These are phyloP conservation scores for Dipodomys stephensi DNA, from an alignment of 2,113 vertebrate genomes.

Conservation along the genomic window DNA sequence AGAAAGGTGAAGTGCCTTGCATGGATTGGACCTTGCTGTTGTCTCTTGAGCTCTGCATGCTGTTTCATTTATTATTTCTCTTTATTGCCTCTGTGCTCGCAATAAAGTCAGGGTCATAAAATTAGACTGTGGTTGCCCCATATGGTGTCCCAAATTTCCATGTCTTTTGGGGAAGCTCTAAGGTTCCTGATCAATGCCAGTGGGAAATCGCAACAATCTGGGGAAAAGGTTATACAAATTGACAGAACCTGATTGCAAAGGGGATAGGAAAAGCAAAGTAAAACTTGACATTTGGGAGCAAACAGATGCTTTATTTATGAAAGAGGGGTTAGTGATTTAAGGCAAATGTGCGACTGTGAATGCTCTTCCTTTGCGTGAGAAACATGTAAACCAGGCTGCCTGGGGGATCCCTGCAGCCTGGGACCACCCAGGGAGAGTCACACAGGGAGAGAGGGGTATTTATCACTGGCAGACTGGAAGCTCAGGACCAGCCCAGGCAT, in stretches of 20 bases:
- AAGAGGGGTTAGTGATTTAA: conserved; percentile 22
- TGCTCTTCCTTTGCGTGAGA: not conserved
- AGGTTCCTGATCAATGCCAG: not conserved
- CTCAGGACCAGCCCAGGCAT: not conserved
- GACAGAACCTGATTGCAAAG: not conserved
- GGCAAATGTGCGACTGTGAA: not conserved
- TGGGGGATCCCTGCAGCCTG: not conserved
- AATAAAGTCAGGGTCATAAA: conserved; percentile 70
- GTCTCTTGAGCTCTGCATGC: not conserved
- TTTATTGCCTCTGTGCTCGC: conserved; percentile 59
- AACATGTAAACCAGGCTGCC: not conserved
- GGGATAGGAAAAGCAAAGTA: not conserved
- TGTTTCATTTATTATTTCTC: conserved; percentile 63
- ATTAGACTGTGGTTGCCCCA: conserved; percentile 59
- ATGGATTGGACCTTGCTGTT: not conserved
- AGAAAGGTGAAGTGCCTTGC: not conserved
- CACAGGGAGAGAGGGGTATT: not conserved
- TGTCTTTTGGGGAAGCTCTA: conserved; percentile 14
- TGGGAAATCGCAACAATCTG: not conserved
- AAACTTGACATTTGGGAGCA: conserved; percentile 23
- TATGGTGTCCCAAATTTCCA: conserved; percentile 61
- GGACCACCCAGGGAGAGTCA: conserved; percentile 72
- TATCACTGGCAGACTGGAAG: conserved; percentile 46
- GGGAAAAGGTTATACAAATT: not conserved
- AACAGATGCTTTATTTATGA: not conserved